A percentile compares a stretch with the other conserved stretches of the same genome.
Evolutionary conservation across 92 coral and sea anemone species (phyloP).

Genomic region (Porites cylindrica): DNA sequence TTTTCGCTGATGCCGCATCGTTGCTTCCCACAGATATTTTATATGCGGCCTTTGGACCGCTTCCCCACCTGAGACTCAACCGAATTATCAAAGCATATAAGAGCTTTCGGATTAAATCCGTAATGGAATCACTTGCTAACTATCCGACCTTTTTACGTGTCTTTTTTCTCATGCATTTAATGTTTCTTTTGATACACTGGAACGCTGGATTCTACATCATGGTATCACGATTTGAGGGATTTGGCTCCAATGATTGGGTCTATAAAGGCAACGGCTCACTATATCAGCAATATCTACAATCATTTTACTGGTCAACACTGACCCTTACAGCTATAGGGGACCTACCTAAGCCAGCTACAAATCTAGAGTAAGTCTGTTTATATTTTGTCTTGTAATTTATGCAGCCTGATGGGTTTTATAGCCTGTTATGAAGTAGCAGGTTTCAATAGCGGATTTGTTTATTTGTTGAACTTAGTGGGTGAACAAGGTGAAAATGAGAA

Average conservation of each 20-base stretch:
- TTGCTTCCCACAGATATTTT: constrained; percentile 84
- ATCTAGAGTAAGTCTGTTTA: constrained; percentile 82
- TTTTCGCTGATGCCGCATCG: constrained; percentile 80
- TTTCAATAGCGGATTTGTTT: constrained; percentile 11
- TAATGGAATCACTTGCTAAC: constrained; percentile 91
- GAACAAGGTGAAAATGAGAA: not conserved
- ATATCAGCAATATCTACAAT: constrained; percentile 91
- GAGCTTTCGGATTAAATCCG: constrained; percentile 81
- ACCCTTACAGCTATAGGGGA: constrained; percentile 97
- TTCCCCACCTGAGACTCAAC: constrained; percentile 81
- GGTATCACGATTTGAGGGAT: constrained; percentile 94
- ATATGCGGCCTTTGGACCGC: constrained; percentile 72
- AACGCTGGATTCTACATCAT: constrained; percentile 92
- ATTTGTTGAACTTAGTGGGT: not conserved
- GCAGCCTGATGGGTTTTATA: not conserved
- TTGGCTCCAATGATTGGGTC: constrained; percentile 92
- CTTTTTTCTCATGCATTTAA: constrained; percentile 88
- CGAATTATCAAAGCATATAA: constrained; percentile 86
- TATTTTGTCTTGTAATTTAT: not conserved
- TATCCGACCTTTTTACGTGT: constrained; percentile 91
- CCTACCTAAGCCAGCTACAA: constrained; percentile 88
- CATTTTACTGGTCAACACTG: constrained; percentile 95
- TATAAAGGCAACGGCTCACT: constrained; percentile 94
- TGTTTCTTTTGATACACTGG: constrained; percentile 97
- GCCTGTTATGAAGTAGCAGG: not conserved